phyloP scores from a whole-genome alignment of 1,140 invertebrate species.

The Hylaeus anthracinus region DNA sequence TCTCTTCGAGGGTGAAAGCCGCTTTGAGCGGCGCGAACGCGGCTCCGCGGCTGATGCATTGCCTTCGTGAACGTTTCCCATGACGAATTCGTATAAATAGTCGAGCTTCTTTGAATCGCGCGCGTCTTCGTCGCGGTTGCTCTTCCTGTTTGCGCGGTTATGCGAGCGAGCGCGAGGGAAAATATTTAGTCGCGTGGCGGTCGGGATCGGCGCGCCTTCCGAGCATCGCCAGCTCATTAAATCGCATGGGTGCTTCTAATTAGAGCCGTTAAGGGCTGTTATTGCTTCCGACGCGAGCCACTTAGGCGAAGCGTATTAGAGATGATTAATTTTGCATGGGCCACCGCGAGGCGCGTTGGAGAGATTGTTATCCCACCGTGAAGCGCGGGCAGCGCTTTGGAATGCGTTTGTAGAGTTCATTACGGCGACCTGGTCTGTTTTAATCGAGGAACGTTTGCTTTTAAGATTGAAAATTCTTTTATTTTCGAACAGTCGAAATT shows the following conservation, averaged over 20 bases:
- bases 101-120: slow-evolving; percentile 10
- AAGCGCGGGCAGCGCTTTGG: too few species aligned
- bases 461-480: too few species aligned
- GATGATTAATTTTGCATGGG: too few species aligned
- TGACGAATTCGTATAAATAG: slow-evolving; percentile 67
- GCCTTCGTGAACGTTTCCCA: slow-evolving; percentile 53
- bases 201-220: neutral
- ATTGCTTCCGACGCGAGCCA: neutral
- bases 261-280: neutral
- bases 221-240: neutral
- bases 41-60: slow-evolving; percentile 30
- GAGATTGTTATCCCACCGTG: too few species aligned
- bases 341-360: too few species aligned
- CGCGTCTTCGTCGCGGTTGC: slow-evolving; percentile 22
- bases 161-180: neutral
- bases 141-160: slow-evolving; percentile 16
- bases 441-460: too few species aligned
- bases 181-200: neutral
- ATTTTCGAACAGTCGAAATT: too few species aligned
- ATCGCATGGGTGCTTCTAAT: neutral
- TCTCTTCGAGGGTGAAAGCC: slow-evolving; percentile 52
- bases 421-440: too few species aligned
- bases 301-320: too few species aligned
- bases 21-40: slow-evolving; percentile 37
- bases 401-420: too few species aligned